Evolutionary conservation across 1,140 invertebrate species (phyloP).

Genomic region (Drosophila tani): DNA sequence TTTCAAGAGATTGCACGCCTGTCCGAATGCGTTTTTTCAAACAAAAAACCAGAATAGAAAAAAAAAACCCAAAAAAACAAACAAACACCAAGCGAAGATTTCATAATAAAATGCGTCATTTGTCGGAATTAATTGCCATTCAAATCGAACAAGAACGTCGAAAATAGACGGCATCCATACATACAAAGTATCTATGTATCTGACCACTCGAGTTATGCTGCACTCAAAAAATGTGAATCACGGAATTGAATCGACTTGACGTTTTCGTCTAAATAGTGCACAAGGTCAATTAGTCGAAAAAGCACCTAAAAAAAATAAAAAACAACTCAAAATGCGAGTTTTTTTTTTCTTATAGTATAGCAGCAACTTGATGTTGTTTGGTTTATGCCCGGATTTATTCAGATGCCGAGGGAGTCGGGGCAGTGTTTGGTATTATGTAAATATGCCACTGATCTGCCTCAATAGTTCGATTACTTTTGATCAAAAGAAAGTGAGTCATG

Average conservation of each 20-base stretch:
- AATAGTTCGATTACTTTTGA: constrained; percentile 11
- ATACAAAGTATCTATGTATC: constrained; percentile 14
- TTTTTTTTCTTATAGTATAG: constrained; percentile 9
- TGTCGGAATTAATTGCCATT: constrained; percentile 64
- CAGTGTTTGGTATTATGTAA: not conserved
- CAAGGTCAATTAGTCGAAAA: constrained; percentile 81
- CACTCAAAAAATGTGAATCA: constrained; percentile 61
- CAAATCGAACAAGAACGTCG: constrained; percentile 53
- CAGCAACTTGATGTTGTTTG: constrained; percentile 34
- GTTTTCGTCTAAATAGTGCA: constrained; percentile 69
- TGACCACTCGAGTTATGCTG: constrained; percentile 37
- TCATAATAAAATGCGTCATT: constrained; percentile 65
- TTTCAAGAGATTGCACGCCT: constrained; percentile 8
- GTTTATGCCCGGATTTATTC: constrained; percentile 17
- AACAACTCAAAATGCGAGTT: constrained; percentile 59
- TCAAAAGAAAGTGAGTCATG: not conserved
- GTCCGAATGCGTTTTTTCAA: constrained; percentile 4
- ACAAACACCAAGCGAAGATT: constrained; percentile 5
- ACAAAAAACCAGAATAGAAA: constrained; percentile 3
- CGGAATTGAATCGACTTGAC: constrained; percentile 64
- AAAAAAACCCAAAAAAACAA: not conserved
- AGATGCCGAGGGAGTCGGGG: not conserved
- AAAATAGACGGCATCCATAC: constrained; percentile 14
- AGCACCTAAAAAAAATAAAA: constrained; percentile 48
- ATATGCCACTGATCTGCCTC: constrained; percentile 16